phyloP scores from a whole-genome alignment of 2,797 vertebrate genomes.

The Alauda arvensis region DNA sequence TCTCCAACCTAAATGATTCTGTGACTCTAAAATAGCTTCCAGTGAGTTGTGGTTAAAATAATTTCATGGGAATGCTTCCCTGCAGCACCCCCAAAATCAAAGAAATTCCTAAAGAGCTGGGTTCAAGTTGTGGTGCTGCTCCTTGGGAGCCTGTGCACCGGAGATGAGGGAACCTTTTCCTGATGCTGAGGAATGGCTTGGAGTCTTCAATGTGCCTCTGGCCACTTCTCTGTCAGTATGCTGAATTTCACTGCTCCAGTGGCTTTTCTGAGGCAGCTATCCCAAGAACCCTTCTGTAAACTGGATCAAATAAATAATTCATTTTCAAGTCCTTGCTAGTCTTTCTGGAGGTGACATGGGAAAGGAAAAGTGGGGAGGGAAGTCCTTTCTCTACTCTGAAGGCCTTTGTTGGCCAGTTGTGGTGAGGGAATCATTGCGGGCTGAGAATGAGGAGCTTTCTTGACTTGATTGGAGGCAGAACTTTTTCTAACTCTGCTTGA shows the following conservation, averaged over 20 bases:
- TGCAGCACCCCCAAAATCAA: neutral
- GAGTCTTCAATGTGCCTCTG: neutral
- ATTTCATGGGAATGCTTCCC: neutral
- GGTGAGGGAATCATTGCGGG: neutral
- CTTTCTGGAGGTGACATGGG: neutral
- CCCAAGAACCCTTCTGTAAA: neutral
- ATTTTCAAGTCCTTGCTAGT: neutral
- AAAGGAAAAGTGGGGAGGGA: neutral
- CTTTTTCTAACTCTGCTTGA: neutral
- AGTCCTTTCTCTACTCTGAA: neutral
- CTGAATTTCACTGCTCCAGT: neutral
- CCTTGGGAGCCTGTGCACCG: neutral
- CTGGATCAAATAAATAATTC: neutral
- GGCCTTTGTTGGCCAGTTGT: neutral
- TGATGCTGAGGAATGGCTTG: neutral
- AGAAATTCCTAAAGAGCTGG: neutral
- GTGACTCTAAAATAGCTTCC: neutral
- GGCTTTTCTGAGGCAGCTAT: neutral
- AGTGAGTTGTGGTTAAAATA: neutral
- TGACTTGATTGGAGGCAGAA: neutral
- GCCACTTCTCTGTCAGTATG: neutral
- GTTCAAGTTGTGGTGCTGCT: neutral
- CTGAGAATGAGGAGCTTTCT: neutral
- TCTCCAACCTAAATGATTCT: neutral
- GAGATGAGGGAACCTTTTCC: neutral